Percentiles rank a stretch among this genome's conserved stretches.
Conservation (phyloP, 64 coral and sea anemone species). For the Hydrozoanthus tunicans region DNA sequence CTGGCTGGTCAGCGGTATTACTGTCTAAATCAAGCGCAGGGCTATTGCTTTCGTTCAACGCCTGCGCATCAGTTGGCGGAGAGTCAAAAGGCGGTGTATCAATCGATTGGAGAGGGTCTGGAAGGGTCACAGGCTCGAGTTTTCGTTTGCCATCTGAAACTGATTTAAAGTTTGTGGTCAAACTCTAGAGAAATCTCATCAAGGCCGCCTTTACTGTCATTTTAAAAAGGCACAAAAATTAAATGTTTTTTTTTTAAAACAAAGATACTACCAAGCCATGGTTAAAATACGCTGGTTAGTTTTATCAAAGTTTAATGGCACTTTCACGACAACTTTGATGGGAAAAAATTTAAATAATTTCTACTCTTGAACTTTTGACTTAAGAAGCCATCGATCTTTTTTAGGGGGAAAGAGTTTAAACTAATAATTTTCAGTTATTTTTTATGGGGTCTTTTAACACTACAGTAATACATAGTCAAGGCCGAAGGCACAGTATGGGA, state of each 20-base stretch:
- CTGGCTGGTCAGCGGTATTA: constrained; percentile 41
- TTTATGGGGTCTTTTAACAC: no score
- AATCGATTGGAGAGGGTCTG: constrained; percentile 51
- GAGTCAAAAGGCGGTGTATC: constrained; percentile 60
- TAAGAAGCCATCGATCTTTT: no score
- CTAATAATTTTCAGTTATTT: no score
- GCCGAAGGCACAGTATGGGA: no score
- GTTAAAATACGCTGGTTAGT: background rate
- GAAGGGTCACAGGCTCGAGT: constrained; percentile 35
- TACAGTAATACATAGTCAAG: no score
- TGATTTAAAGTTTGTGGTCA: constrained; percentile 56
- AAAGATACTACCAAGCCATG: background rate
- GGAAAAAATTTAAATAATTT: no score
- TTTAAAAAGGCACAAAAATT: background rate
- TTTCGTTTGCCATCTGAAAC: constrained; percentile 62
- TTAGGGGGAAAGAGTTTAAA: no score
- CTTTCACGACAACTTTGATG: no score
- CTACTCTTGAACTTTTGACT: no score
- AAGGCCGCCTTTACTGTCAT: background rate
- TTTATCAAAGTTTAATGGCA: no score
- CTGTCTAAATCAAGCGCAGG: constrained; percentile 53
- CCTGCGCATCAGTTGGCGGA: constrained; percentile 42
- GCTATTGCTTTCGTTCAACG: constrained; percentile 20
- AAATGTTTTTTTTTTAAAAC: background rate
- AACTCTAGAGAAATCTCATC: constrained; percentile 3